Evolutionary conservation across 2,797 vertebrate genomes (phyloP), one percentile per base, ranked within the genome.

Genomic region (Natrix natrix): DNA sequence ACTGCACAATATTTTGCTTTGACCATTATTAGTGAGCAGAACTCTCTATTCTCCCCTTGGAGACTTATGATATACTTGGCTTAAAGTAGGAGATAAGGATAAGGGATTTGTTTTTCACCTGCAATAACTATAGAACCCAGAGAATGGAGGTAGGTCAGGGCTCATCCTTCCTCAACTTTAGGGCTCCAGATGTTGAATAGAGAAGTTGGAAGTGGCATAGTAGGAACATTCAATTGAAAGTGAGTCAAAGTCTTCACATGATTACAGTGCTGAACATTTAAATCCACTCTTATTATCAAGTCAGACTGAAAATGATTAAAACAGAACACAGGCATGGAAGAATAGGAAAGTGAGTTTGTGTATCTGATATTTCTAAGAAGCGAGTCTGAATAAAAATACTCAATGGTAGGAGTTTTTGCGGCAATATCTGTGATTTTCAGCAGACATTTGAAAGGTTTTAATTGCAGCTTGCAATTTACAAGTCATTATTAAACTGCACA

Each of bases 401-500:
- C n/a, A 13, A 28, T 20, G 57, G 26, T 59, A 89, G 66, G 91
- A 94, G 52, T 3, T 87, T 92, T 8, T 63, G 17, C 24, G 86
- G 87, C 20, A 89, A 55, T 28, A 88, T 54, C 26, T 56, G 43
- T 20, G 37, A n/a, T 92, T 94, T 93, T 88, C 63, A 92, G 86
- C 0, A 94, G 90, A 87, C 16, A 28, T 88, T 93, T 94, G 87
- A 92, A 90, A 86, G 90, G 8, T 14, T 92, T 92, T 92, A 91
- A 88, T 54, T 92, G 74, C 12, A 93, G 55, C 3, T 52, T 89
- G 24, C 55, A 93, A 55, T 93, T 91, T 95, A 87, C 28, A 92
- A 95, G 59, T 74, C 60, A 78, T 52, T 17, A 88, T 91, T 83
- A 91, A 26, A 16, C 90, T 93, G 90, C 52, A 61, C 0, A 8